Conservation (phyloP, 2,888 invertebrate genomes). For the Trissolcus brochymenae region DNA sequence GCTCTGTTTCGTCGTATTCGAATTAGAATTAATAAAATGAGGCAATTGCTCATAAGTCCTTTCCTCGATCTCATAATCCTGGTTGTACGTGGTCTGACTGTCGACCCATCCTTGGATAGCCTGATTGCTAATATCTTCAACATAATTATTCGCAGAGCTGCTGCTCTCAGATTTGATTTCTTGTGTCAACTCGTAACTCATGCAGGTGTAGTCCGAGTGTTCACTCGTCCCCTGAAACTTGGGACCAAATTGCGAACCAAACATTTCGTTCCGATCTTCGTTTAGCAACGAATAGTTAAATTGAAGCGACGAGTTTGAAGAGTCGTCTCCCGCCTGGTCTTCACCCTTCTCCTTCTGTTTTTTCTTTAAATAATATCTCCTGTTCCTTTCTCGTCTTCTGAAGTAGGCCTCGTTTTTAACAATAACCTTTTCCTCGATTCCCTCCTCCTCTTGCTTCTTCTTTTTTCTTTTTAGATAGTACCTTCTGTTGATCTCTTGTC, state of each 20-base stretch:
- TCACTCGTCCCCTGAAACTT: neutral
- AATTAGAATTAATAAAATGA: too few species aligned
- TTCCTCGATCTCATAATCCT: neutral
- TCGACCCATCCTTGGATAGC: constrained; percentile 4
- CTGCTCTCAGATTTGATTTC: constrained; percentile 16
- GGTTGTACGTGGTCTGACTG: neutral
- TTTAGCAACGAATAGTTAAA: neutral
- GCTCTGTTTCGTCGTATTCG: neutral
- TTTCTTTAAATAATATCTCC: constrained; percentile 42
- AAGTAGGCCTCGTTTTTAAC: constrained; percentile 42
- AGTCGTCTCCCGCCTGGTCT: constrained; percentile 25
- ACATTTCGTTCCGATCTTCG: neutral
- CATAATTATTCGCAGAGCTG: neutral
- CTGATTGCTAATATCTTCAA: neutral
- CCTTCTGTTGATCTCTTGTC: constrained; percentile 38
- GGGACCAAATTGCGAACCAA: neutral
- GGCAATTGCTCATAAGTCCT: neutral
- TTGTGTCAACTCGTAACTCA: neutral
- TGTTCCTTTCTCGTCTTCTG: constrained; percentile 28
- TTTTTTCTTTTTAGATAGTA: constrained; percentile 41
- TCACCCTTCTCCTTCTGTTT: constrained; percentile 13
- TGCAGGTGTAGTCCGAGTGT: constrained; percentile 2
- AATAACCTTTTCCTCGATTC: constrained; percentile 30
- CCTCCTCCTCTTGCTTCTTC: constrained; percentile 32
- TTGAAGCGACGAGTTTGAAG: neutral